Conservation (phyloP, 2,797 vertebrate genomes). For the Tiaroga cobitis region DNA sequence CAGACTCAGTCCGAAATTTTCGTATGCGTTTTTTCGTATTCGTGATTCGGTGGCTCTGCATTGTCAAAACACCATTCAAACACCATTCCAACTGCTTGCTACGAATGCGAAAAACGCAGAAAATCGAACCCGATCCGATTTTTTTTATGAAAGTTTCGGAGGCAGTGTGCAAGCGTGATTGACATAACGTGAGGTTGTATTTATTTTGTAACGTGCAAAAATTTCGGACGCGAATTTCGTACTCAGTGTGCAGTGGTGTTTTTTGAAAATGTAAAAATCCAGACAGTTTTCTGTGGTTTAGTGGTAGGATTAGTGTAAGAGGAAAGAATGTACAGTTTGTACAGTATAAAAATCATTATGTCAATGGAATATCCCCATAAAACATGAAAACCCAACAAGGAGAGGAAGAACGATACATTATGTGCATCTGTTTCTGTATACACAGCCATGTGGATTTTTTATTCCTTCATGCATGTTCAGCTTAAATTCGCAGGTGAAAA, state of each 20-base stretch:
- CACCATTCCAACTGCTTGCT: too few species aligned
- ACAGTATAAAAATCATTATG: neutral
- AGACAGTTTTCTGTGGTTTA: neutral
- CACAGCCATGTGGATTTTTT: constrained; percentile 1
- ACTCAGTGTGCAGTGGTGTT: neutral
- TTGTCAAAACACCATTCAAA: too few species aligned
- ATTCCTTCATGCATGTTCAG: constrained; percentile 25
- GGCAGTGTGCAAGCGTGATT: too few species aligned
- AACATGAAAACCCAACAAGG: neutral
- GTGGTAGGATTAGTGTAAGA: neutral
- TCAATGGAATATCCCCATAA: neutral
- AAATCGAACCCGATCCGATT: too few species aligned
- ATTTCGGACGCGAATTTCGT: too few species aligned
- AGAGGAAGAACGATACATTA: neutral
- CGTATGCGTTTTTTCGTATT: too few species aligned
- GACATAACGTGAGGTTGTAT: too few species aligned
- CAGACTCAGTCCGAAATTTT: too few species aligned
- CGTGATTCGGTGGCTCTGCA: too few species aligned
- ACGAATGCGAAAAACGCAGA: too few species aligned
- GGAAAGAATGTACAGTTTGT: neutral
- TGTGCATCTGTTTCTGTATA: constrained; percentile 11
- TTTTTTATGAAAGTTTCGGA: too few species aligned
- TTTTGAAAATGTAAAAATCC: neutral
- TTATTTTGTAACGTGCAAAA: too few species aligned
- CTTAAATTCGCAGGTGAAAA: constrained; percentile 53